Evolutionary conservation across 2,113 vertebrate species (phyloP), one percentile per base, ranked within the genome.

Genomic region (Salvelinus namaycush): DNA sequence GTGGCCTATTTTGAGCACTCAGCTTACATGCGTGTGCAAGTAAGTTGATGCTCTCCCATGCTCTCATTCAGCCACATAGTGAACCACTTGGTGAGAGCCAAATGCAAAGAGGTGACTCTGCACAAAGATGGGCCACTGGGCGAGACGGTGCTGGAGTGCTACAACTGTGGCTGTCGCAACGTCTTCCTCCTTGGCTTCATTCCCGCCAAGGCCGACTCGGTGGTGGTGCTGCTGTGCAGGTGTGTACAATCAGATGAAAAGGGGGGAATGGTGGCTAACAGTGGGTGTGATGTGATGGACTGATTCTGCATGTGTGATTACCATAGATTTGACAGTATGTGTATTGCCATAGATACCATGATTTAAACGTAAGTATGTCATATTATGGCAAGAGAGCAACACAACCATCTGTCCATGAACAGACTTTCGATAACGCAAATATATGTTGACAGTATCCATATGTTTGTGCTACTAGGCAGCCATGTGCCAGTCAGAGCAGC

Each of bases 101-200:
- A 99, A 84, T 99, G 97, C 89, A 99, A 99, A 78, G 98, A 99
- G 86, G 98, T 99, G 89, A 99, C 97, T 0, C 94, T 99, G 80
- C 98, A 99, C 86, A 99, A 99, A 84, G 98, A 99, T 5, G 98
- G 98, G 0, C 97, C 97, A 0, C 92, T 99, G 78, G 97, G 98
- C 0, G 98, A 99, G 93, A 99, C 97, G 0, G 97, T 99, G 13
- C 87, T 99, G 81, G 98, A 99, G 68, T 99, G 98, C 29, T 99
- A 99, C 86, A 99, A 99, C 91, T 99, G 98, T 0, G 97, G 98
- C 59, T 99, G 98, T 77, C 94, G 98, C 4, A 99, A 99, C 0
- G 97, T 99, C 49, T 99, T 99, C 90, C 96, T 99, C 2, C 94
- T 99, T 1, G 98, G 98, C 78, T 99, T 99, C 89, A 99, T 99